Percentiles rank a stretch among this genome's conserved stretches.
Conservation (phyloP, 2,888 invertebrate species). For the Eulithis testata region DNA sequence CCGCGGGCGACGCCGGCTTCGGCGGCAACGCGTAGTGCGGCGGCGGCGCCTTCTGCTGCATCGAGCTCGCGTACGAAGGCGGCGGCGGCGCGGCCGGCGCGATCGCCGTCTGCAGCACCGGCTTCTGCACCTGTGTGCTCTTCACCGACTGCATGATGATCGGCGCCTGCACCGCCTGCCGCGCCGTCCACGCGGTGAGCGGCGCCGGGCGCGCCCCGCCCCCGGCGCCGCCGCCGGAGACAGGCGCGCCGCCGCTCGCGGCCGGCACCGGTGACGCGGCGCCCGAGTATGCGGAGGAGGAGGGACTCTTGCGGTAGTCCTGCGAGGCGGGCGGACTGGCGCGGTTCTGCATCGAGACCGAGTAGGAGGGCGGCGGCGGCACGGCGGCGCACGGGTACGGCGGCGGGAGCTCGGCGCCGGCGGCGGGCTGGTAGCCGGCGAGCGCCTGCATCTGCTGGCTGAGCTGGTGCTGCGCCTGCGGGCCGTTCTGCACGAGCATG, state of each 20-base stretch:
- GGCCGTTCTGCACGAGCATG: conserved; percentile 92
- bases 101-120: conserved; percentile 96
- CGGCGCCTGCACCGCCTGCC: conserved; percentile 95
- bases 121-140: conserved; percentile 97
- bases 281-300: conserved; percentile 94
- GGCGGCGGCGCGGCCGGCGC: conserved; percentile 95
- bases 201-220: conserved; percentile 83
- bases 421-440: conserved; percentile 89
- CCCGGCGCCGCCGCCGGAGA: conserved; percentile 73
- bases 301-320: conserved; percentile 93
- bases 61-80: conserved; percentile 92
- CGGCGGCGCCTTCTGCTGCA: conserved; percentile 89
- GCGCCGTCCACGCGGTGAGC: conserved; percentile 92
- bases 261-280: conserved; percentile 92
- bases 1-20: conserved; percentile 81
- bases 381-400: conserved; percentile 87
- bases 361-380: conserved; percentile 93
- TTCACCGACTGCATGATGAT: conserved; percentile 99
- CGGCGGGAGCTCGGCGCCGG: conserved; percentile 89
- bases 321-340: conserved; percentile 94
- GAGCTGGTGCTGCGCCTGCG: conserved; percentile 93
- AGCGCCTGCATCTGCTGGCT: conserved; percentile 95
- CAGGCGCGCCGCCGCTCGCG: conserved; percentile 62
- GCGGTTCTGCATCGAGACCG: conserved; percentile 93
- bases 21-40: conserved; percentile 81